Percentiles rank a stretch among this genome's conserved stretches.
Conservation (phyloP, 1,140 invertebrate species). For the Myzus persicae region DNA sequence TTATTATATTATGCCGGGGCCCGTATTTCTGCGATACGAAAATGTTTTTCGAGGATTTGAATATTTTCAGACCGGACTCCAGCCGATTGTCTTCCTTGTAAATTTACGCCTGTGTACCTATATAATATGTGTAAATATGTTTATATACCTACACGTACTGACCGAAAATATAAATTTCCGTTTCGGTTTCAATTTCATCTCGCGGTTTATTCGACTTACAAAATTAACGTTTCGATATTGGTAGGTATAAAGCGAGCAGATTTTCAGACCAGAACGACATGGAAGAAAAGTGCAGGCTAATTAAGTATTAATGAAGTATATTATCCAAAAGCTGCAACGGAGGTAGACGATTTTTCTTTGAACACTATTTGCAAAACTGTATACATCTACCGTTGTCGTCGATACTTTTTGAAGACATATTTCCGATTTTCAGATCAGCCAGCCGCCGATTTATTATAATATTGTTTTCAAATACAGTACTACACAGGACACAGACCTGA, state of each 20-base stretch:
- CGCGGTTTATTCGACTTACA: background rate
- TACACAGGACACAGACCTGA: background rate
- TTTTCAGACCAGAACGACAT: background rate
- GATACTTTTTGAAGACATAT: background rate
- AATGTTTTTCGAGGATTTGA: conserved; percentile 6
- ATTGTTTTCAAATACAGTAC: background rate
- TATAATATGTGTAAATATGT: background rate
- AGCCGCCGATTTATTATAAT: background rate
- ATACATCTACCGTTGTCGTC: background rate
- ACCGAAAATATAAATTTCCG: background rate
- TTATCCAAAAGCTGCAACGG: background rate
- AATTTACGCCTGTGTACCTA: too few species aligned
- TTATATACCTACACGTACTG: background rate
- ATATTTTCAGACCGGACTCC: background rate
- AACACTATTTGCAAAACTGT: background rate
- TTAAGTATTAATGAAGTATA: too few species aligned
- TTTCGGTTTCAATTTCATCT: background rate
- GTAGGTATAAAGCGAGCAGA: background rate
- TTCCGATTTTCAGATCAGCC: background rate
- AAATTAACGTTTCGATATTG: background rate
- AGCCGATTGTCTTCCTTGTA: background rate
- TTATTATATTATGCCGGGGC: background rate
- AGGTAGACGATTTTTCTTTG: too few species aligned
- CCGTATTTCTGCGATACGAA: background rate
- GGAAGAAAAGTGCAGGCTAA: background rate